Evolutionary conservation across 2,888 invertebrate genomes (phyloP), one percentile per base, ranked within the genome.

Genomic region (Coenonympha arcania): DNA sequence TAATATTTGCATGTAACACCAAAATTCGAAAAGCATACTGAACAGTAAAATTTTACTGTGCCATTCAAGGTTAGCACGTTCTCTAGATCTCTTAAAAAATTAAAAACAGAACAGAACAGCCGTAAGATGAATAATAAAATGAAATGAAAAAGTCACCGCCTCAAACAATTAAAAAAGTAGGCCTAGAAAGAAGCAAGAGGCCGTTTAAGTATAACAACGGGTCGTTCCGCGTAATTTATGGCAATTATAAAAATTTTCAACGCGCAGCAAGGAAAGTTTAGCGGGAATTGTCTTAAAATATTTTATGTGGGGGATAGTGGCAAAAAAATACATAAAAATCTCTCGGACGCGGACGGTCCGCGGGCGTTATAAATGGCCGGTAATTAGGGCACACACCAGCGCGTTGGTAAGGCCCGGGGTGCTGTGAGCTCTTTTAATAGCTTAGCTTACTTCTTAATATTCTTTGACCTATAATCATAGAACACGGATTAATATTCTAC

Each of bases 341-440:
- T 75, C 69, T 71, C 66, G 74, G 76, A 73, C 76, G 66, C 66
- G 74, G 76, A 73, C 76, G 66, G 68, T 66, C 72, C 71, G 71
- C 68, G 72, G 63, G 57, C 71, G 76, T 80, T 77, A 79, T 79
- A 78, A 79, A 83, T 80, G 81, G 77, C 66, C 64, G 72, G 83
- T 83, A 83, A 83, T 83, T 82, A 82, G 78, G 68, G 66, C 72
- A 68, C 68, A 73, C 71, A 65, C 69, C 68, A 63, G 63, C 62
- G 59, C 62, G 58, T 50, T 33, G 43, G 8, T 16, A 4, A 48
- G 54, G 64, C 48, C 22, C 33, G 56, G 19, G 63, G 34, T 63
- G 66, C 72, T 76, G 59, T 19, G 52, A 49, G 70, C 13, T 54
- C 43, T 11, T 33, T 16, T 13, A 15, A 8, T 31, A n/a, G 31